Conservation (phyloP, 2,888 invertebrate genomes). For the Corythucha ciliata region DNA sequence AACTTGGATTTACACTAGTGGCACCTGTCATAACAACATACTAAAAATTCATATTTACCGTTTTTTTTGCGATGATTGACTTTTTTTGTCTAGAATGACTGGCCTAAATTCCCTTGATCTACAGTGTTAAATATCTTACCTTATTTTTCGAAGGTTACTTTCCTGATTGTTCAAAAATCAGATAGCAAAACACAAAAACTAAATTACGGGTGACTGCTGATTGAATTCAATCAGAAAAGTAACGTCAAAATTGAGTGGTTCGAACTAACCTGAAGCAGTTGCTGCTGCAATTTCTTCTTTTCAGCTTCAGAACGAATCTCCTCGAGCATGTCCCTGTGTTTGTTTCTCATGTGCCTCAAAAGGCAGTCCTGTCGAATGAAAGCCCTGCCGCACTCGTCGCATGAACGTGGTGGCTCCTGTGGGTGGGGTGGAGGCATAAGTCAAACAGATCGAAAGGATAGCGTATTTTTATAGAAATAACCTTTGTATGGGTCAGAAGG, state of each 20-base stretch:
- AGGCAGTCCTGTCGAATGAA: constrained; percentile 72
- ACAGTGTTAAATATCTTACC: no score
- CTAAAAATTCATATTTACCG: no score
- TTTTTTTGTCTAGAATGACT: no score
- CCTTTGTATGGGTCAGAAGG: constrained; percentile 55
- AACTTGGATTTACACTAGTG: no score
- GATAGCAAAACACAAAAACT: neutral
- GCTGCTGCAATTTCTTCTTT: constrained; percentile 47
- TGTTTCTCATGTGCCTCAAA: constrained; percentile 63
- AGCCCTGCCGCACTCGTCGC: constrained; percentile 66
- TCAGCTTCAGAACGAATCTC: constrained; percentile 53
- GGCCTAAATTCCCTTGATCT: no score
- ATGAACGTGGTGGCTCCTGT: constrained; percentile 64
- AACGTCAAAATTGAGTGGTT: no score
- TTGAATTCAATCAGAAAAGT: constrained; percentile 15
- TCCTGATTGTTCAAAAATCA: neutral
- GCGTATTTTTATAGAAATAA: constrained; percentile 23
- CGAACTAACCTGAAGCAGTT: constrained; percentile 34
- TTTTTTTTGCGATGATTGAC: no score
- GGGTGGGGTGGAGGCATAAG: no score
- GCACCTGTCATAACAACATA: no score
- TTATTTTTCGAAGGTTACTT: no score
- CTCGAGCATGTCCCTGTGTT: constrained; percentile 57
- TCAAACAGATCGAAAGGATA: neutral
- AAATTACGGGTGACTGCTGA: no score